A percentile compares a stretch with the other conserved stretches of the same genome.
These are phyloP conservation scores for Achlya flavicornis DNA, from an alignment of 2,888 invertebrate genomes.

Conservation along the genomic window DNA sequence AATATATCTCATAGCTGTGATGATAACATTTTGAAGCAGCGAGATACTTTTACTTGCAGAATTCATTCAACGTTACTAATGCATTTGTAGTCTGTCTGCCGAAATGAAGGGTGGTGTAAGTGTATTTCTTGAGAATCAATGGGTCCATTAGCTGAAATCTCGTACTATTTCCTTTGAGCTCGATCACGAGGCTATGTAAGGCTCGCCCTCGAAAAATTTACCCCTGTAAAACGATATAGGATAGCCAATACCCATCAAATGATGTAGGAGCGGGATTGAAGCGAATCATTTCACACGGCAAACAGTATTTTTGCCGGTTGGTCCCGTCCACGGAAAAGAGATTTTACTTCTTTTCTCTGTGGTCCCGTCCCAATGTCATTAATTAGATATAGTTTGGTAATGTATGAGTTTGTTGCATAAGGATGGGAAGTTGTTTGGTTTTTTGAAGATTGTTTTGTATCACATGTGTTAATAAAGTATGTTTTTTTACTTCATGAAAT, in stretches of 20 bases:
- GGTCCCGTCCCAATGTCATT: conserved; percentile 25
- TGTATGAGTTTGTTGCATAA: background rate
- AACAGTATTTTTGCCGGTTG: conserved; percentile 42
- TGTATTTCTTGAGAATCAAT: conserved; percentile 70
- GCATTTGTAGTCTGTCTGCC: conserved; percentile 34
- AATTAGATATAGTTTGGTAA: conserved; percentile 6
- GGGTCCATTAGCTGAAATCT: conserved; percentile 71
- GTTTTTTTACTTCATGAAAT: too few relatives aligned
- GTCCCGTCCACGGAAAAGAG: conserved; percentile 39
- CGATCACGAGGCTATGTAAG: conserved; percentile 70
- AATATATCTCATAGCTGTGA: too few relatives aligned
- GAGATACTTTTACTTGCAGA: too few relatives aligned
- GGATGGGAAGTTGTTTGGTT: background rate
- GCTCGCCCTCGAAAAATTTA: conserved; percentile 66
- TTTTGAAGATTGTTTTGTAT: background rate
- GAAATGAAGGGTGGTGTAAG: conserved; percentile 47
- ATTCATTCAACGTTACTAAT: background rate
- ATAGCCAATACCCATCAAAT: conserved; percentile 32
- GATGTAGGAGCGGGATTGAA: conserved; percentile 42
- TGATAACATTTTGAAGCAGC: too few relatives aligned
- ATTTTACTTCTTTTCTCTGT: conserved; percentile 41
- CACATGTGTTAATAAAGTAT: too few relatives aligned
- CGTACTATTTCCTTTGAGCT: conserved; percentile 66
- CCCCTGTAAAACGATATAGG: conserved; percentile 64
- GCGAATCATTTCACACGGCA: conserved; percentile 46